Evolutionary conservation across 2,888 invertebrate genomes (phyloP).

Genomic region (Leuctra nigra): DNA sequence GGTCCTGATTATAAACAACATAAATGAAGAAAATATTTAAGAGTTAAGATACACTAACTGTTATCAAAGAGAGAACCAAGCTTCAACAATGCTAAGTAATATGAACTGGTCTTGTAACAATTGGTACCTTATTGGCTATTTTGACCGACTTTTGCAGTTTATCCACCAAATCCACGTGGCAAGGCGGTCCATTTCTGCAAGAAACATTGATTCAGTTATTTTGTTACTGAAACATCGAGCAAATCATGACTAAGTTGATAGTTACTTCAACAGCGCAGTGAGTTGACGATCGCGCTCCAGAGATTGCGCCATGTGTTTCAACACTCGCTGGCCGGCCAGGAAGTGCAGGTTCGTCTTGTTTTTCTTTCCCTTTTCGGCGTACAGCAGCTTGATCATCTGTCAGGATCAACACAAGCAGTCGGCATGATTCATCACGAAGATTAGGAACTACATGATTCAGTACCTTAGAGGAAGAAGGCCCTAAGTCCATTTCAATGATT

Average conservation of each 20-base stretch:
- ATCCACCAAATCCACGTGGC: constrained; percentile 64
- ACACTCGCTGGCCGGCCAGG: constrained; percentile 63
- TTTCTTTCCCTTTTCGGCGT: constrained; percentile 68
- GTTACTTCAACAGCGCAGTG: constrained; percentile 64
- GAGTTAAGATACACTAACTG: too few relatives aligned
- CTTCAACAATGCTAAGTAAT: neutral
- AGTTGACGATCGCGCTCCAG: constrained; percentile 61
- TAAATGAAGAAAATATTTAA: too few relatives aligned
- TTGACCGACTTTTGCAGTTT: constrained; percentile 67
- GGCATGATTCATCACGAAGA: too few relatives aligned
- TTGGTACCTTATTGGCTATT: constrained; percentile 48
- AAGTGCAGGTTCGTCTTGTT: constrained; percentile 59
- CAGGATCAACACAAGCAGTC: too few relatives aligned
- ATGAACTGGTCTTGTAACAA: neutral
- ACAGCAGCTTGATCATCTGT: constrained; percentile 50
- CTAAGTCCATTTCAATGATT: too few relatives aligned
- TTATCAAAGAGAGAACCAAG: too few relatives aligned
- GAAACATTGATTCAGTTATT: neutral
- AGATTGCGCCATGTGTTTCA: constrained; percentile 52
- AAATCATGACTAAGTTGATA: constrained; percentile 24
- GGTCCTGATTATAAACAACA: too few relatives aligned
- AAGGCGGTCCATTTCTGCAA: constrained; percentile 59
- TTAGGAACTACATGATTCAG: too few relatives aligned
- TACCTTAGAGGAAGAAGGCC: too few relatives aligned
- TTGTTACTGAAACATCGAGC: neutral